A percentile compares a stretch with the other conserved stretches of the same genome.
These are phyloP conservation scores for Petrosia ficiformis DNA, from an alignment of 37 sponge, comb jelly and placozoan species.

Conservation along the genomic window DNA sequence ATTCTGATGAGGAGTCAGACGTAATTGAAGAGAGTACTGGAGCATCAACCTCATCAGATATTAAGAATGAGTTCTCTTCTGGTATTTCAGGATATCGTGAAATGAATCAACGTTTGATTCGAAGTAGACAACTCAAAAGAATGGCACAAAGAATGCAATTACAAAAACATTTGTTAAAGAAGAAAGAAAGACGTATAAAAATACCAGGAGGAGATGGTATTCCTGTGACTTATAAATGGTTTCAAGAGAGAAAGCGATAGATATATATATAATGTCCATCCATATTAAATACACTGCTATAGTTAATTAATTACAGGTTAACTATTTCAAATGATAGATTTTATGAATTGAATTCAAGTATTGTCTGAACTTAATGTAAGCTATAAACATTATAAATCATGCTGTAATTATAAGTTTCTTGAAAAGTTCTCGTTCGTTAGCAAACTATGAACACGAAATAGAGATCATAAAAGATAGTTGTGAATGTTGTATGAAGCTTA, in stretches of 20 bases:
- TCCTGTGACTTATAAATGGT: slow-evolving; percentile 63
- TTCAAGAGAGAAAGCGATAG: slow-evolving; percentile 56
- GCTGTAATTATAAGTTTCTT: no score
- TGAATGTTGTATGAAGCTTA: no score
- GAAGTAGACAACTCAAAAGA: slow-evolving; percentile 40
- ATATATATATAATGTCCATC: no score
- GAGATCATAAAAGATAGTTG: no score
- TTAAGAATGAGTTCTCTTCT: background rate
- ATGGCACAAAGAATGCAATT: slow-evolving; percentile 45
- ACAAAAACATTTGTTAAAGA: slow-evolving; percentile 58
- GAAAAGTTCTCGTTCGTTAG: no score
- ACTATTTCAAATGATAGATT: no score
- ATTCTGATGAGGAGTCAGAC: slow-evolving; percentile 30
- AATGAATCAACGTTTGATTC: slow-evolving; percentile 39
- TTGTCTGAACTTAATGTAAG: no score
- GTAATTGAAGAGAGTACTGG: background rate
- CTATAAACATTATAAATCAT: no score
- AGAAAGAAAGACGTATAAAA: slow-evolving; percentile 31
- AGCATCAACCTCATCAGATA: background rate
- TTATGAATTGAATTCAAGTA: no score
- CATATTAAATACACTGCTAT: no score
- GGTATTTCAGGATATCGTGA: slow-evolving; percentile 37
- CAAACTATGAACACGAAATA: no score
- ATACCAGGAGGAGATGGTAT: slow-evolving; percentile 23
- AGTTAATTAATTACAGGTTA: no score